Conservation (phyloP, 2,888 invertebrate species). For the Metellina segmentata region DNA sequence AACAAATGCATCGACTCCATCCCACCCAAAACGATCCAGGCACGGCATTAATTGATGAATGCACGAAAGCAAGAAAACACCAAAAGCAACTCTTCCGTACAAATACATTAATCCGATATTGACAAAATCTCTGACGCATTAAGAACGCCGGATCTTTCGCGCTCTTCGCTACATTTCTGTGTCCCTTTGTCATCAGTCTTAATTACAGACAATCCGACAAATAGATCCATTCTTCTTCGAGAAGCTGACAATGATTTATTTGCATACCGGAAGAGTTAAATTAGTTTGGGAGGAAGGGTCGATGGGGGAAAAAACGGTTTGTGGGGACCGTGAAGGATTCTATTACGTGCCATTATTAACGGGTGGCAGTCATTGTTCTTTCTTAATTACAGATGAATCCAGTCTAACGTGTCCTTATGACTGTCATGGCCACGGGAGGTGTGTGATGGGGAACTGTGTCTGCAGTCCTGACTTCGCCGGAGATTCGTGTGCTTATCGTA, state of each 20-base stretch:
- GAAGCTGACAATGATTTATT: slow-evolving; percentile 45
- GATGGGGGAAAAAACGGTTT: not conserved
- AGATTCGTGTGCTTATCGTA: slow-evolving; percentile 79
- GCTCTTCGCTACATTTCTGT: not conserved
- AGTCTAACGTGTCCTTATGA: slow-evolving; percentile 93
- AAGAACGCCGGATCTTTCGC: not conserved
- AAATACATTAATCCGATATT: not conserved
- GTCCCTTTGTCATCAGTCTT: slow-evolving; percentile 19
- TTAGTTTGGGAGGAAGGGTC: not conserved
- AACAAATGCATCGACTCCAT: not conserved
- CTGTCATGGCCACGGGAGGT: slow-evolving; percentile 94
- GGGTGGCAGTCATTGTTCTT: not conserved
- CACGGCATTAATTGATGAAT: not conserved
- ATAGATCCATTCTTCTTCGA: slow-evolving; percentile 7
- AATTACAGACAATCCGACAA: slow-evolving; percentile 26
- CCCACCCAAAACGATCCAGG: not conserved
- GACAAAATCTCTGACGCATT: not conserved
- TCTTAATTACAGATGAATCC: slow-evolving; percentile 85
- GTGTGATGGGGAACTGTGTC: slow-evolving; percentile 95
- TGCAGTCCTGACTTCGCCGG: slow-evolving; percentile 83
- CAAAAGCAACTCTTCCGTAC: not conserved
- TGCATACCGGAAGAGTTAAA: slow-evolving; percentile 10
- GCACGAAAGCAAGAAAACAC: not conserved
- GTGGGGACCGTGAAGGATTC: not conserved
- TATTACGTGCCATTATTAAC: not conserved